Base-by-base conservation (phyloP, 2,113 vertebrate genomes). In the Heterotilapia buettikoferi region DNA sequence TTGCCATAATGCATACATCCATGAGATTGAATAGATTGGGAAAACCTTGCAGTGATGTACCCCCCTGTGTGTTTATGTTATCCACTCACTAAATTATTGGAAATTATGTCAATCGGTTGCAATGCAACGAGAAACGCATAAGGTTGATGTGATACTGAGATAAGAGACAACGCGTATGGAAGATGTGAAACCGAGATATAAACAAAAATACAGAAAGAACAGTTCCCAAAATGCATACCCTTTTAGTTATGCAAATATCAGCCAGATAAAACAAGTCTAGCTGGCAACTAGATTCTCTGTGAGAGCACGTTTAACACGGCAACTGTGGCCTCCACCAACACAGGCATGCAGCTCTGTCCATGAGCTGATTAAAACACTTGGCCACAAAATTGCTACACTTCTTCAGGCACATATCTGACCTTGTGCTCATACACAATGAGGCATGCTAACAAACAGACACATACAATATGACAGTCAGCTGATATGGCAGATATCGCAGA, bases 381-480 rank as follows among this genome's bases (percentile, higher is more conserved):
- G 40, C 61, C 40, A 50, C 84, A 89, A 88, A 86, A 83, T 9
- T 43, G 79, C 84, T 87, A 87, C 82, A 81, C 85, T 76, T 91
- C 83, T 92, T 84, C 83, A 84, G 86, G 56, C 84, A 54, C 45
- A 89, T 83, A 68, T 86, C 86, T 84, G 90, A 91, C 86, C 88
- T 88, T 93, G 53, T 66, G 78, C 90, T 87, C 82, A 87, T 63
- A 40, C 47, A 88, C 88, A 84, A 83, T 85, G 45, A 92, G 86
- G 52, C 79, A 83, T 59, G 89, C 82, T 89, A 88, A 92, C 86
- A 88, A 78, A 88, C 86, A 90, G 85, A 90, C 83, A 84, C 84
- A 83, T 87, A 91, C 85, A 92, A 87, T 91, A 94, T 93, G 93
- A 94, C 93, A 88, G 90, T 95, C 94, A 96, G 93, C 92, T 93